Evolutionary conservation across 2,113 vertebrate genomes (phyloP), one percentile per base, ranked within the genome.

Genomic region (Promerops cafer): DNA sequence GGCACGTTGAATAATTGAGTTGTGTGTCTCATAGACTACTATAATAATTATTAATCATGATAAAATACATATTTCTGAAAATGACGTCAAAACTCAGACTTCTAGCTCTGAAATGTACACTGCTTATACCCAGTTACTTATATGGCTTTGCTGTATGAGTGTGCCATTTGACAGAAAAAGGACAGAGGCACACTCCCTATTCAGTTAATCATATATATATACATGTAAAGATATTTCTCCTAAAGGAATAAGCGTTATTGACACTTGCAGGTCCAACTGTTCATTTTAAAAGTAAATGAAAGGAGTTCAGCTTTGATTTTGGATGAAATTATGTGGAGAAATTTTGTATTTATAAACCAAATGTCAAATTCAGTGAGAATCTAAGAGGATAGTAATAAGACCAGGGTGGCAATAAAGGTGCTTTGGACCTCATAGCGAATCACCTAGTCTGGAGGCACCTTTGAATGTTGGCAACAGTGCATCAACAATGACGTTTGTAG

Each of bases 301-400:
- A 90, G 18, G 49, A 74, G 17, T 76, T 30, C 23, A 77, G 24
- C 37, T 74, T 60, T 77, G 59, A 69, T 85, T 86, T 44, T 74
- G 39, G 53, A 50, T 40, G 17, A 87, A 83, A 81, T 90, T 21
- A 40, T 33, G 19, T 35, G 5, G 17, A 88, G 56, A 49, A 71
- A 77, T 74, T 89, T 88, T 84, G 9, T 33, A 44, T 37, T 56
- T 94, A 14, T 78, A 86, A 96, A 31, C 31, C 28, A 75, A 45
- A 66, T 45, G 17, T 52, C 7, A 13, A 81, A 61, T 80, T 71
- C 47, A 37, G 30, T 78, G 27, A 61, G n/a, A 74, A 20, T 61
- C 30, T 37, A 72, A 54, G 14, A 40, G 22, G 13, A 56, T 3
- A 75, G 11, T 47, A 64, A 64, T 16, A 61, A 2, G 3, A 45